Conservation (phyloP, 2,888 invertebrate genomes). For the Epinotia brunnichana region DNA sequence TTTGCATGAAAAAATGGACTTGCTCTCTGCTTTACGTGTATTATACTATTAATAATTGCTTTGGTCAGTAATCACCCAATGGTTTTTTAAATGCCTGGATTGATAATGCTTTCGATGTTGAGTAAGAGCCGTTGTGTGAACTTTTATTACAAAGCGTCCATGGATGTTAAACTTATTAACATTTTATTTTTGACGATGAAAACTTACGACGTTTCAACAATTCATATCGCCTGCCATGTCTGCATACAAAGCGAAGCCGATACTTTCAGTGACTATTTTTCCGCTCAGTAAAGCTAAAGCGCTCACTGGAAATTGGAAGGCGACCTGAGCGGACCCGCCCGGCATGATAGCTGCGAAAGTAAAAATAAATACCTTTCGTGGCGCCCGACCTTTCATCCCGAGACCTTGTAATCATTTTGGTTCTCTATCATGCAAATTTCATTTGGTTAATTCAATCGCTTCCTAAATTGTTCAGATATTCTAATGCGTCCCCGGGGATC, state of each 20-base stretch:
- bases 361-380: slow-evolving; percentile 8
- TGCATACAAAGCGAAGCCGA: background rate
- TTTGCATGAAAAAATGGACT: too few relatives aligned
- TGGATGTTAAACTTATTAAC: too few relatives aligned
- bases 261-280: slow-evolving; percentile 13
- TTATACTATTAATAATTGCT: too few relatives aligned
- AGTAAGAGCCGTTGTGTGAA: too few relatives aligned
- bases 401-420: slow-evolving; percentile 29
- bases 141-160: too few relatives aligned
- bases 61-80: too few relatives aligned
- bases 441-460: slow-evolving; percentile 34
- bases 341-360: background rate
- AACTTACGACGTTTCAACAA: background rate
- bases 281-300: slow-evolving; percentile 3
- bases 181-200: too few relatives aligned
- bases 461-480: slow-evolving; percentile 32
- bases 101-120: too few relatives aligned
- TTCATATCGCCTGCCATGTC: background rate
- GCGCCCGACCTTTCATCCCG: slow-evolving; percentile 1
- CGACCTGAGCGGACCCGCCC: background rate
- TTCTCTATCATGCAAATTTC: slow-evolving; percentile 34
- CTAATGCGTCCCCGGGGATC: slow-evolving; percentile 15
- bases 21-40: too few relatives aligned
- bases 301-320: slow-evolving; percentile 14
- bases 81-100: too few relatives aligned